phyloP scores from a whole-genome alignment of 2,797 vertebrate genomes.

The Coranthus polyacanthus region DNA sequence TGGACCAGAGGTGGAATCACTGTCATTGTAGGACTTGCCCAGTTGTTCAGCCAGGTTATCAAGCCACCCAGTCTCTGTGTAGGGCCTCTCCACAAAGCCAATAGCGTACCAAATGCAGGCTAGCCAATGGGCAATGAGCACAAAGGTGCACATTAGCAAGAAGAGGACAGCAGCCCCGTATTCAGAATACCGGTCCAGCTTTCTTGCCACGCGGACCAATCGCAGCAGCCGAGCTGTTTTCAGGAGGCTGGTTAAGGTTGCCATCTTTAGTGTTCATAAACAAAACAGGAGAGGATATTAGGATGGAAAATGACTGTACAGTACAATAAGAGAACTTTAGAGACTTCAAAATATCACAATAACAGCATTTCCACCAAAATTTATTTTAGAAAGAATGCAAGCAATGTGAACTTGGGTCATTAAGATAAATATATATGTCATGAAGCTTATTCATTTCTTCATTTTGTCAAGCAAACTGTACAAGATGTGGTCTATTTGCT shows the following conservation, averaged over 20 bases:
- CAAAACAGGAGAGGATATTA: conserved; percentile 24
- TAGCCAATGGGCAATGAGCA: conserved; percentile 97
- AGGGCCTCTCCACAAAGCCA: conserved; percentile 95
- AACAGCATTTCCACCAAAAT: neutral
- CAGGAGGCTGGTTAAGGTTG: conserved; percentile 94
- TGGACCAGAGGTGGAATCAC: conserved; percentile 90
- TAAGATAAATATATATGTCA: neutral
- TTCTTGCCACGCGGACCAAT: conserved; percentile 95
- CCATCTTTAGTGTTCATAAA: conserved; percentile 82
- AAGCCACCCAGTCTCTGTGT: conserved; percentile 97
- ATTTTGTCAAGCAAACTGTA: too few species aligned
- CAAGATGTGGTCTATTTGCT: too few species aligned
- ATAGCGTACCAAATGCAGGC: conserved; percentile 99
- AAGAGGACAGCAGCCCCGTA: conserved; percentile 95
- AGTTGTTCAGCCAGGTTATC: conserved; percentile 96
- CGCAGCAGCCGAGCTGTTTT: conserved; percentile 95
- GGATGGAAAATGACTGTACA: conserved; percentile 11
- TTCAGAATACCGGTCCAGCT: conserved; percentile 96
- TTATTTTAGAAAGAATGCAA: conserved; percentile 1
- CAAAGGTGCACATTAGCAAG: conserved; percentile 98
- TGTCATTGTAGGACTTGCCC: conserved; percentile 94
- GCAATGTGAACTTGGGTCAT: neutral
- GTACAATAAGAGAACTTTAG: neutral
- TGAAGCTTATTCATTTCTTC: too few species aligned
- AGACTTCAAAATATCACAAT: neutral